Conservation (phyloP, 2,113 vertebrate species). For the Barbus barbus region DNA sequence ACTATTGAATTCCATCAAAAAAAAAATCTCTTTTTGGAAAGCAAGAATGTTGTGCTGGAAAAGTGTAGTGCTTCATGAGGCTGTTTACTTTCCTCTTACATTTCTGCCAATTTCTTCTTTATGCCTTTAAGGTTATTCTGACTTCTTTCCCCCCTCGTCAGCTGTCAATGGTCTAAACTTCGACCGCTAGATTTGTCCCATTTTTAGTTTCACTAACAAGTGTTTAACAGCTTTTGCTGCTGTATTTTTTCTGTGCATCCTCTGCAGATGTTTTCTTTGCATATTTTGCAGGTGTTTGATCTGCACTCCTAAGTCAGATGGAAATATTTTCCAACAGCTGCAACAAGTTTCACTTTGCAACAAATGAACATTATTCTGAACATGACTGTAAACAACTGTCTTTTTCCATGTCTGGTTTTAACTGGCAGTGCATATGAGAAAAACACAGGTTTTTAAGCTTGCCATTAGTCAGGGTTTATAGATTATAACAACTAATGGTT, state of each 20-base stretch:
- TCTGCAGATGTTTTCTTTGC: constrained; percentile 37
- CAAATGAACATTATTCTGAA: background rate
- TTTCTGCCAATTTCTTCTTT: background rate
- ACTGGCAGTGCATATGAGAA: background rate
- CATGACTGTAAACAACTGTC: background rate
- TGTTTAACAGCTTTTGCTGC: background rate
- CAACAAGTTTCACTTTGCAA: constrained; percentile 14
- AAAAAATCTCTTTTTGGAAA: background rate
- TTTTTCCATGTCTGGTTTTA: background rate
- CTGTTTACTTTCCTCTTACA: background rate
- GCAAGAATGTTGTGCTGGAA: background rate
- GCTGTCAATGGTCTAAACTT: constrained; percentile 1
- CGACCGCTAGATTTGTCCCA: background rate
- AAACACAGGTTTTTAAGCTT: background rate
- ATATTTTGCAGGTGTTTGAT: constrained; percentile 43
- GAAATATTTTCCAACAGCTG: constrained; percentile 29
- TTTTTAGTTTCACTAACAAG: constrained; percentile 18
- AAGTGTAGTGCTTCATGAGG: background rate
- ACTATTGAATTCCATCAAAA: background rate
- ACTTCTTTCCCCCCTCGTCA: background rate
- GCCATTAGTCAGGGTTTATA: background rate
- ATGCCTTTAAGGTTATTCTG: background rate
- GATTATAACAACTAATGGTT: background rate
- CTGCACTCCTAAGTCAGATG: constrained; percentile 11
- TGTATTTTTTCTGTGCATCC: background rate